Evolutionary conservation across 2,797 vertebrate species (phyloP).

Genomic region (Cephalopachus bancanus): DNA sequence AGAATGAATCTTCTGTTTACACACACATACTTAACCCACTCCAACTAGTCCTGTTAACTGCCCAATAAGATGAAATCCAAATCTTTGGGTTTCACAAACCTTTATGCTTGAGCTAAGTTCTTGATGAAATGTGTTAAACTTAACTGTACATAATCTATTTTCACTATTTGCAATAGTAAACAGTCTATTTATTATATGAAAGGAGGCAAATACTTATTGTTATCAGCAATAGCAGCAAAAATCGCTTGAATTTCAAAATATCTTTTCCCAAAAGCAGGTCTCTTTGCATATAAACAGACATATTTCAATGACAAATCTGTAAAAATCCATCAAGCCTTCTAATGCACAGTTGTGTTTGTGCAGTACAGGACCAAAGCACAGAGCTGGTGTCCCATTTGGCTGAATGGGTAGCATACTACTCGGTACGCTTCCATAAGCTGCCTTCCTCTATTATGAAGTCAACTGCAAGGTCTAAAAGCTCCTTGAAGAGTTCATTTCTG

Average conservation of each 20-base stretch:
- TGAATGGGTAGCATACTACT: not conserved
- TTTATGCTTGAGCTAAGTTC: not conserved
- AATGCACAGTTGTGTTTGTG: not conserved
- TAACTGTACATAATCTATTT: not conserved
- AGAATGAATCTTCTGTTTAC: conserved; percentile 72
- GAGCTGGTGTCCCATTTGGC: not conserved
- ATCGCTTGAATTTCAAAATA: conserved; percentile 54
- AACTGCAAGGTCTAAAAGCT: conserved; percentile 76
- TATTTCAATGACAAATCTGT: conserved; percentile 39
- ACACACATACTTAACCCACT: conserved; percentile 73
- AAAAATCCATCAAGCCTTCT: conserved; percentile 39
- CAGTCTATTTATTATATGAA: not conserved
- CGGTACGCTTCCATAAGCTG: conserved; percentile 62
- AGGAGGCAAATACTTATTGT: conserved; percentile 49
- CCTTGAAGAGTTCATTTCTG: conserved; percentile 72
- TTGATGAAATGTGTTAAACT: conserved; percentile 20
- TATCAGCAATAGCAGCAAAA: conserved; percentile 10
- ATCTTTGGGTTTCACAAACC: not conserved
- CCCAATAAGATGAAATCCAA: not conserved
- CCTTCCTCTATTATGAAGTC: conserved; percentile 32
- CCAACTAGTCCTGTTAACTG: conserved; percentile 66
- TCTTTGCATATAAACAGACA: conserved; percentile 34
- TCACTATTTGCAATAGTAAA: conserved; percentile 53
- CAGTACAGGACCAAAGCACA: not conserved
- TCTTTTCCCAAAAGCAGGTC: not conserved